These are phyloP conservation scores for Menidia menidia DNA, from an alignment of 2,797 vertebrate genomes.

Conservation along the genomic window DNA sequence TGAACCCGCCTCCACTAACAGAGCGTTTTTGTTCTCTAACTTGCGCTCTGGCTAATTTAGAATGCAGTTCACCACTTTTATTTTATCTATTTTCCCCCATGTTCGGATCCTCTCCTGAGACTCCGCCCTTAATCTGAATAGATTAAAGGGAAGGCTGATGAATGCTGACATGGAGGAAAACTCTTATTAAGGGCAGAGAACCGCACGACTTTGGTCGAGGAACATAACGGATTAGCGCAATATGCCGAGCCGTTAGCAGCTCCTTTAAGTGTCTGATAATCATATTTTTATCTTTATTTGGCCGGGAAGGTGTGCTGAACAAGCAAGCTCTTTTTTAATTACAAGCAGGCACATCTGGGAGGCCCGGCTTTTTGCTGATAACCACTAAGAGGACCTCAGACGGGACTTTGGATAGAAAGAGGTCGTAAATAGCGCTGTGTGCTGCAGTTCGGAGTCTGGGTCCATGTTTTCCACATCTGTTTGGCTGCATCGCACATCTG, in stretches of 20 bases:
- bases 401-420: slow-evolving; percentile 8
- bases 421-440: neutral
- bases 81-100: slow-evolving; percentile 19
- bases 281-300: slow-evolving; percentile 53
- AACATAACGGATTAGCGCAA: slow-evolving; percentile 17
- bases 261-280: slow-evolving; percentile 46
- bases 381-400: neutral
- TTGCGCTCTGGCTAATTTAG: slow-evolving; percentile 1
- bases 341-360: slow-evolving; percentile 25
- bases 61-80: slow-evolving; percentile 16
- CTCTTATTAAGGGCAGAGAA: slow-evolving; percentile 29
- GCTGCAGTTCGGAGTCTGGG: too few species aligned
- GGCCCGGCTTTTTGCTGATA: slow-evolving; percentile 4
- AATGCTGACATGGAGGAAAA: slow-evolving; percentile 24
- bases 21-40: neutral
- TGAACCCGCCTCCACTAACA: too few species aligned
- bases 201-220: slow-evolving; percentile 17
- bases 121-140: slow-evolving; percentile 27
- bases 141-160: slow-evolving; percentile 31
- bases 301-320: slow-evolving; percentile 29
- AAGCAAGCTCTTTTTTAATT: slow-evolving; percentile 39
- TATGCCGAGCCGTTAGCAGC: slow-evolving; percentile 17
- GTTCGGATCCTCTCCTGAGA: slow-evolving; percentile 23
- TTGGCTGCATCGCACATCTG: too few species aligned
- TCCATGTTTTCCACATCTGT: too few species aligned